Evolutionary conservation across 1,140 invertebrate species (phyloP), one percentile per base, ranked within the genome.

Genomic region (Conopomorpha cramerella): DNA sequence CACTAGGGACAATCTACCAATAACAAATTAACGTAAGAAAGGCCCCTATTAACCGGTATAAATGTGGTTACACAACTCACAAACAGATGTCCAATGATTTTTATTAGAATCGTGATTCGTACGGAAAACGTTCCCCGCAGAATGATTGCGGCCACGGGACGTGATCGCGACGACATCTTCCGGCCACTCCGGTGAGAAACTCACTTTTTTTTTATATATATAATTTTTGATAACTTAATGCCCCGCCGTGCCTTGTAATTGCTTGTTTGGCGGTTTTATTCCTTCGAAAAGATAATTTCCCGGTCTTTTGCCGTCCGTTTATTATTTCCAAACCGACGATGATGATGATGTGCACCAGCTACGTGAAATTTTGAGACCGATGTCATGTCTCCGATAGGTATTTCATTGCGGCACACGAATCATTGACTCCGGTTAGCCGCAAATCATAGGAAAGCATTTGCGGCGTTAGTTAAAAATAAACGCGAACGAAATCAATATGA

Each of bases 371-470:
- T 67, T 70, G n/a, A 56, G 56, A 62, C 54, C 56, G 36, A 45
- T 48, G 54, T 65, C 65, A 72, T n/a, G n/a, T 67, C 58, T 60
- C 58, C 58, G 58, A 65, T 67, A n/a, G n/a, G n/a, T n/a, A n/a
- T n/a, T n/a, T n/a, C n/a, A n/a, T n/a, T n/a, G n/a, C n/a, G n/a
- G n/a, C n/a, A n/a, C n/a, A n/a, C n/a, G n/a, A n/a, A n/a, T n/a
- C 10, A 23, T 23, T 23, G 4, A 10, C 10, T 7, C 30, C 54
- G 67, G 65, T 70, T 66, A 62, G 58, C 70, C 70, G 70, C 67
- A 74, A 74, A 74, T 76, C 65, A 71, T 72, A 76, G 70, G 67
- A 62, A 70, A n/a, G n/a, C 55, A 72, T 74, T 71, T 70, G 61
- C 65, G 55, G 60, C 63, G 70, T 72, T 71, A 23, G 58, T 65